Percentiles rank a stretch among this genome's conserved stretches.
phyloP scores from a whole-genome alignment of 2,113 vertebrate genomes.

The Protomyctophum bolini region DNA sequence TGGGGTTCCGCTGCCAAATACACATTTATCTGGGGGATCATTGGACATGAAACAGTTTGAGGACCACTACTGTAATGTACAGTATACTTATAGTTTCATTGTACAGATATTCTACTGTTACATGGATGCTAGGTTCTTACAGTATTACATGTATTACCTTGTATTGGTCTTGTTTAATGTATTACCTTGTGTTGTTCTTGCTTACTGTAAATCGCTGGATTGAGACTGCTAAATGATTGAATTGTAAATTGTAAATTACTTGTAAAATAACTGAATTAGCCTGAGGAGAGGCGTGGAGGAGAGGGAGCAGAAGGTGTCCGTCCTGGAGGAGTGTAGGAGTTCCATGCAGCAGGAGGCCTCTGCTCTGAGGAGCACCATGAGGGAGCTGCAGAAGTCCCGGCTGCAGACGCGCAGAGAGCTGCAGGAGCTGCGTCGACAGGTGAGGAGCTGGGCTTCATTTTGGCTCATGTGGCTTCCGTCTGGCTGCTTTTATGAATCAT shows the following conservation, averaged over 20 bases:
- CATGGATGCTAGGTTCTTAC: too few species aligned
- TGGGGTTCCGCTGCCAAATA: too few species aligned
- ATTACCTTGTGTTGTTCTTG: too few species aligned
- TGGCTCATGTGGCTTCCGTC: neutral
- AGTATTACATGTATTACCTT: too few species aligned
- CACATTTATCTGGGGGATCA: too few species aligned
- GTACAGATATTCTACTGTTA: too few species aligned
- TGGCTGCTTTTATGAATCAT: neutral
- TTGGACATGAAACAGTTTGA: too few species aligned
- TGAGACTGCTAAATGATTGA: neutral
- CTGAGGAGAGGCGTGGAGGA: slow-evolving; percentile 79
- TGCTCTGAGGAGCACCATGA: slow-evolving; percentile 71
- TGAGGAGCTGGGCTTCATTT: slow-evolving; percentile 31
- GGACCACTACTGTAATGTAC: too few species aligned
- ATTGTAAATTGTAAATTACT: neutral
- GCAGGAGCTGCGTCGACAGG: slow-evolving; percentile 83
- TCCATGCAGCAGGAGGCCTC: slow-evolving; percentile 70
- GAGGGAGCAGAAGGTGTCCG: slow-evolving; percentile 72
- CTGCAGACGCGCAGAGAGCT: slow-evolving; percentile 74
- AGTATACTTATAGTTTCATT: too few species aligned
- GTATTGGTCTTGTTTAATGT: too few species aligned
- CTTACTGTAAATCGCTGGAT: too few species aligned
- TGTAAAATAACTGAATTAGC: slow-evolving; percentile 56
- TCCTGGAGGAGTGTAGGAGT: slow-evolving; percentile 74
- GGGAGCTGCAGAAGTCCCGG: slow-evolving; percentile 73